Evolutionary conservation across 2,888 invertebrate species (phyloP), one percentile per base, ranked within the genome.

Genomic region (Meta bourneti): DNA sequence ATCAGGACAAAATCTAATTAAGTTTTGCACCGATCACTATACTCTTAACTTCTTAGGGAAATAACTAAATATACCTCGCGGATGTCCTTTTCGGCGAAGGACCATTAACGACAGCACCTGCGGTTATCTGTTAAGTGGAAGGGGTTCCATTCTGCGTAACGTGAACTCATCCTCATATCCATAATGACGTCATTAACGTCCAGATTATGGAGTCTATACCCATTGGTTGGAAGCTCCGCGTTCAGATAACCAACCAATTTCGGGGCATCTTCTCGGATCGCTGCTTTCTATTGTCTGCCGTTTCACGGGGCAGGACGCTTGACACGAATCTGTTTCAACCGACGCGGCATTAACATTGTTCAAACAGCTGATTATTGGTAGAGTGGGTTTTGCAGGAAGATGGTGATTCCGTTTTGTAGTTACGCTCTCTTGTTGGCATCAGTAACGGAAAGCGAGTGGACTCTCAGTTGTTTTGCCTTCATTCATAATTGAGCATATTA

Each of bases 161-260:
- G 8, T 9, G 7, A 11, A 16, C 61, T 13, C 61, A 61, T 61
- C 61, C 61, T 61, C 61, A 61, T 61, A 61, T 61, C 49, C 79
- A 79, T 61, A 79, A 61, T 48, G 69, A 79, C 79, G 61, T 79
- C 79, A 79, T 79, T 79, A 79, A 61, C 61, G 79, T 79, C 69
- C 61, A 69, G 79, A 79, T 79, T 79, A 79, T 61, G 79, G 61
- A 79, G 20, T 79, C 79, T 61, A 16, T 61, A 79, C 11, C 61
- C 61, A 61, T 61, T 61, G 61, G 61, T 61, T 16, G 61, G 61
- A 16, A 61, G 61, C 61, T 9, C 13, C 13, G 61, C 48, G 49
- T n/a, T 77, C 51, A 77, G 49, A 51, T 79, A 54, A 61, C 79
- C 49, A 79, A 79, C 61, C 79, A 79, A 79, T 79, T 61, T 16